These are phyloP conservation scores for Deilephila porcellus DNA, from an alignment of 2,888 invertebrate species.

Conservation along the genomic window DNA sequence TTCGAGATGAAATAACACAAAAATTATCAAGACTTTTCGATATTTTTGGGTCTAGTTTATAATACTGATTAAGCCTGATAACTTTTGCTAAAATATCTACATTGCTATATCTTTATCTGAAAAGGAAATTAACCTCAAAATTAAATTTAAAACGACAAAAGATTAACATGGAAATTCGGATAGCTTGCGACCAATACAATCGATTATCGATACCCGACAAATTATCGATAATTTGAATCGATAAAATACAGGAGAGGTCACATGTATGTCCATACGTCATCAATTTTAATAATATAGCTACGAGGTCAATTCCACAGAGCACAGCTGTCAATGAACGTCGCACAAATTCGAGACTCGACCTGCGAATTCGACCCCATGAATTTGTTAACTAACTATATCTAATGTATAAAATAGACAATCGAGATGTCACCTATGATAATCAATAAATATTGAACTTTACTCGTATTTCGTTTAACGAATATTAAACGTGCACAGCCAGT, in stretches of 20 bases:
- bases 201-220: slow-evolving; percentile 8
- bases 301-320: slow-evolving; percentile 35
- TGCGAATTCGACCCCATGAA: slow-evolving; percentile 42
- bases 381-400: slow-evolving; percentile 49
- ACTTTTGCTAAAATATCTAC: too few species aligned
- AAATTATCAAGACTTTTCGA: too few species aligned
- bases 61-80: too few species aligned
- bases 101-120: too few species aligned
- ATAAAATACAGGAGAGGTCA: slow-evolving; percentile 23
- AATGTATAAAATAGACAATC: slow-evolving; percentile 46
- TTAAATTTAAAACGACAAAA: not conserved
- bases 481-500: slow-evolving; percentile 30
- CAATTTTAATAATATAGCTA: slow-evolving; percentile 25
- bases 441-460: slow-evolving; percentile 36
- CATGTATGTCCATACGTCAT: slow-evolving; percentile 25
- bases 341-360: slow-evolving; percentile 38
- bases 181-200: not conserved
- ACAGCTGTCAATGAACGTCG: slow-evolving; percentile 29
- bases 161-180: not conserved
- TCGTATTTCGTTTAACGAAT: slow-evolving; percentile 31
- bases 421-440: slow-evolving; percentile 47
- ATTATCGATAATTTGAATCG: not conserved
- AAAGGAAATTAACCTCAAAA: too few species aligned
- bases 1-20: too few species aligned
- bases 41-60: too few species aligned